These are phyloP conservation scores for Urophycis tenuis DNA, from an alignment of 2,797 vertebrate species.

Conservation along the genomic window DNA sequence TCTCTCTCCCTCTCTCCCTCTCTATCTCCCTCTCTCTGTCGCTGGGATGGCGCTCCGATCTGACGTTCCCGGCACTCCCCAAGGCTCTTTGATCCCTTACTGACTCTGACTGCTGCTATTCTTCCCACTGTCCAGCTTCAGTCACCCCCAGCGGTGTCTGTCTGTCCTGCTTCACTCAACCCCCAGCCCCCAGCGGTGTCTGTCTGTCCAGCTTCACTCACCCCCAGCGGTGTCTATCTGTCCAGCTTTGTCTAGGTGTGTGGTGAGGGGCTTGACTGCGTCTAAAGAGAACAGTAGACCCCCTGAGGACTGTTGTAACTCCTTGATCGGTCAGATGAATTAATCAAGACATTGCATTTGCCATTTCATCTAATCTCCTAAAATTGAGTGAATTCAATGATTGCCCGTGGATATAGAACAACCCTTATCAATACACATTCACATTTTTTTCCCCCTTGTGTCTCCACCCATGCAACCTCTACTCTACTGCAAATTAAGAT, in stretches of 20 bases:
- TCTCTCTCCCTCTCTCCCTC: neutral
- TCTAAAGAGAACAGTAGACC: neutral
- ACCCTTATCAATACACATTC: neutral
- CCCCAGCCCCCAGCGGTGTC: neutral
- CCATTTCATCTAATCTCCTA: neutral
- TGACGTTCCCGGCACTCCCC: constrained; percentile 28
- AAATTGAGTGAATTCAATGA: neutral
- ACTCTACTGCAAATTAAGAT: too few relatives aligned
- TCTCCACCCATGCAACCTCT: neutral
- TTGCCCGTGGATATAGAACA: neutral
- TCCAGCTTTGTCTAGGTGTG: neutral
- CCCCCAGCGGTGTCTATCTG: neutral
- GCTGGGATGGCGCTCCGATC: constrained; percentile 3
- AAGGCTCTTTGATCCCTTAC: constrained; percentile 49
- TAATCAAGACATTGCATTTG: neutral
- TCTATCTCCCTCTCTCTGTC: neutral
- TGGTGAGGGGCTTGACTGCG: neutral
- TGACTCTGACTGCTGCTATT: constrained; percentile 21
- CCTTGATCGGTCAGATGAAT: neutral
- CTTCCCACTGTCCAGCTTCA: constrained; percentile 9
- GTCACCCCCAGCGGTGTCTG: neutral
- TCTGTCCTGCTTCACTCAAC: too few relatives aligned
- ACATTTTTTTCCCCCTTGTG: neutral
- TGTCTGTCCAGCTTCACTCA: too few relatives aligned
- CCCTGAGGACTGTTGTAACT: neutral